A percentile compares a stretch with the other conserved stretches of the same genome.
These are phyloP conservation scores for Tenebrosternarchus preto DNA, from an alignment of 2,113 vertebrate genomes.

Conservation along the genomic window DNA sequence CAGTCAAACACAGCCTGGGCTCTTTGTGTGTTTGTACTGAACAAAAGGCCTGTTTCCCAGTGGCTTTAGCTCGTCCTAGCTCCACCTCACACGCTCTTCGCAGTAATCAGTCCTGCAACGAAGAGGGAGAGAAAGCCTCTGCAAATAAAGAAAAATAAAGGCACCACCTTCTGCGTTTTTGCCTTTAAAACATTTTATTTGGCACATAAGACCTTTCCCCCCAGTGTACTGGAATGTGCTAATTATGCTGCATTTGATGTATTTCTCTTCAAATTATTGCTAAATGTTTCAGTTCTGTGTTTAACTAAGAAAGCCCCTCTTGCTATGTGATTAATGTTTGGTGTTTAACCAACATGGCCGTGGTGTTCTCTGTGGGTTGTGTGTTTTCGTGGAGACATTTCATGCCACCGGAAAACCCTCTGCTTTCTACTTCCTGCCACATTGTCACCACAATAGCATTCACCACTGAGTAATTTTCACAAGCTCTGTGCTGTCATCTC, in stretches of 20 bases:
- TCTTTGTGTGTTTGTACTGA: conserved; percentile 65
- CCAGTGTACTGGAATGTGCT: background rate
- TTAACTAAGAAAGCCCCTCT: too few relatives aligned
- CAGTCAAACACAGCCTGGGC: conserved; percentile 63
- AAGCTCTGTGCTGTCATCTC: background rate
- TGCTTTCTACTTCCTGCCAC: conserved; percentile 1
- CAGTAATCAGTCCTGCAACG: too few relatives aligned
- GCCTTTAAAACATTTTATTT: background rate
- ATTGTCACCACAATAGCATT: background rate
- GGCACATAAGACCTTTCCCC: background rate
- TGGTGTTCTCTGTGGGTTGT: background rate
- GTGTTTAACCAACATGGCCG: background rate
- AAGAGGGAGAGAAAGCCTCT: background rate
- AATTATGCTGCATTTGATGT: too few relatives aligned
- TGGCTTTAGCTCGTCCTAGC: conserved; percentile 50
- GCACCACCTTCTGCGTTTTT: background rate
- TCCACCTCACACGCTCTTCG: background rate
- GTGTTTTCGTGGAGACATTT: conserved; percentile 1
- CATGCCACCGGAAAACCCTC: conserved; percentile 23
- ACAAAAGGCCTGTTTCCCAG: conserved; percentile 66
- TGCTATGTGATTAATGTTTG: too few relatives aligned
- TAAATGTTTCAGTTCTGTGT: background rate
- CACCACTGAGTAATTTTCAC: background rate
- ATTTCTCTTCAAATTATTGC: too few relatives aligned
- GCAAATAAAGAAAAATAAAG: background rate